Evolutionary conservation across 1,140 invertebrate genomes (phyloP), one percentile per base, ranked within the genome.

Genomic region (Wasmannia auropunctata): DNA sequence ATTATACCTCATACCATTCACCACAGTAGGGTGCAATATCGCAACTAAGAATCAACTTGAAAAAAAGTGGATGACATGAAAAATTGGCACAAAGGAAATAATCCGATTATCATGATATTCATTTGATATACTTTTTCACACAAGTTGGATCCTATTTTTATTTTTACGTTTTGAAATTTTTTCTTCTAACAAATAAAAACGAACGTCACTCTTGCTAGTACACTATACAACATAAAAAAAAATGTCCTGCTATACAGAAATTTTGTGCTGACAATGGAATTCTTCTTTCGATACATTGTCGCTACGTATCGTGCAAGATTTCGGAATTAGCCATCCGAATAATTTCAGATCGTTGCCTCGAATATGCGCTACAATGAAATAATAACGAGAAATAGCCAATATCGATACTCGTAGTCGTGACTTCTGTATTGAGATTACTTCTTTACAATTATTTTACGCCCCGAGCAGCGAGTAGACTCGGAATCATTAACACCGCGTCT

Each of bases 401-500:
- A 86, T 46, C 43, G 25, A 84, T 70, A 84, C 10, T 86, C 28
- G n/a, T 75, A 83, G n/a, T 70, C 14, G n/a, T 49, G 2, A 63
- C 80, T 86, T 89, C 79, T 86, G 86, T 28, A 87, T 90, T 92
- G 88, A 93, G 90, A 92, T 93, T 89, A 94, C 90, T 93, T 86
- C 86, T 91, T 91, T 90, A 92, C 90, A 88, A 91, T 91, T 72
- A 81, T 81, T n/a, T 87, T 84, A 86, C 75, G 69, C 91, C 43
- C 58, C 54, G 37, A 34, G n/a, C n/a, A 93, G 90, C 31, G 22
- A 40, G n/a, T n/a, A n/a, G 34, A 34, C 14, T 31, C 28, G 7
- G 81, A 54, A 25, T 56, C 28, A 91, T 96, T 97, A 99, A 96
- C 99, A 99, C 96, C 99, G 96, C 31, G 99, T 99, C 96, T 99